Percentiles rank a stretch among this genome's conserved stretches.
phyloP scores from a whole-genome alignment of 2,113 vertebrate species.

The Oreocharis arfaki region DNA sequence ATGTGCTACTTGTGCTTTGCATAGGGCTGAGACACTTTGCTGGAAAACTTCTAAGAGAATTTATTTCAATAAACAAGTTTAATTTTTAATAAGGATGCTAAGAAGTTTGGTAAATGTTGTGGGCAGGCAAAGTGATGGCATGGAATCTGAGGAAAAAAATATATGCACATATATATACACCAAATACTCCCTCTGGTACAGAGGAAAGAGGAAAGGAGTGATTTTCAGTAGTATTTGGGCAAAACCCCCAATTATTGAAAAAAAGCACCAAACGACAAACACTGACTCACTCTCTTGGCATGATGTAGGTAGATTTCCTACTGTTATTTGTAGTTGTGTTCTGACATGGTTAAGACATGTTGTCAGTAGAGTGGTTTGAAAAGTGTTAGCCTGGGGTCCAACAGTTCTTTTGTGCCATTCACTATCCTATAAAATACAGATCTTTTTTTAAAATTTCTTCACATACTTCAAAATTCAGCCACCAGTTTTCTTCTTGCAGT shows the following conservation, averaged over 20 bases:
- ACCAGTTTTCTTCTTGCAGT: neutral
- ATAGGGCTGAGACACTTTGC: neutral
- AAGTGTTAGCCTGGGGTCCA: slow-evolving; percentile 25
- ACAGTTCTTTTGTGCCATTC: neutral
- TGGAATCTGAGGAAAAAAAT: neutral
- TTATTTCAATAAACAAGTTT: slow-evolving; percentile 12
- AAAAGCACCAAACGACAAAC: neutral
- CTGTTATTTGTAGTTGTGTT: slow-evolving; percentile 22
- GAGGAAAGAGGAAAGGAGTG: neutral
- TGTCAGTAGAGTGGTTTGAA: neutral
- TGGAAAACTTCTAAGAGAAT: neutral
- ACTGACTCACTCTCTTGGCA: neutral
- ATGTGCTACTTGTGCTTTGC: neutral
- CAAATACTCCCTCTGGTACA: neutral
- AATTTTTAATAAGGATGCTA: slow-evolving; percentile 2
- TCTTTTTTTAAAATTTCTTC: neutral
- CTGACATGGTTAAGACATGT: slow-evolving; percentile 20
- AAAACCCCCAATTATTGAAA: neutral
- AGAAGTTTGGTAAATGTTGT: neutral
- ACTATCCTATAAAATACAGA: neutral
- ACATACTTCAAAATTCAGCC: neutral
- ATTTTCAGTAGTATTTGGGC: neutral
- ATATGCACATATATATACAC: neutral
- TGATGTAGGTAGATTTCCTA: neutral
- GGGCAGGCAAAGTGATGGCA: neutral